Conservation (phyloP, 2,888 invertebrate genomes). For the Timema cristinae region DNA sequence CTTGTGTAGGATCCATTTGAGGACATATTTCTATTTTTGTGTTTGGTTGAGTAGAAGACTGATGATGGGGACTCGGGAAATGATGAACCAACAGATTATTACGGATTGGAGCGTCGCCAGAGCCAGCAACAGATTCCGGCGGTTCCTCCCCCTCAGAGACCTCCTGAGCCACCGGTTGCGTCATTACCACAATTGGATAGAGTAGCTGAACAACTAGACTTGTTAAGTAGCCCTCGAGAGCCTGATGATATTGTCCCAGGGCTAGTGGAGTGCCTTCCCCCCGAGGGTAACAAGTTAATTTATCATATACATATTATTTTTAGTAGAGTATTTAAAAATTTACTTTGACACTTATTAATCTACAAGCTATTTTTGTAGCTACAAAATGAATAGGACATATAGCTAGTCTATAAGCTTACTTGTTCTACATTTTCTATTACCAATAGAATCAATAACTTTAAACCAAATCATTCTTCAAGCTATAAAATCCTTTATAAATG, state of each 20-base stretch:
- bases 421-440: no score
- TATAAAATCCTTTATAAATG: no score
- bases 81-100: constrained; percentile 80
- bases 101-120: constrained; percentile 51
- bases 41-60: constrained; percentile 52
- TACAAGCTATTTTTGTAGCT: no score
- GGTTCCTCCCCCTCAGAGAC: constrained; percentile 20
- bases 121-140: constrained; percentile 41
- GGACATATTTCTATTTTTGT: background rate
- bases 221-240: constrained; percentile 56
- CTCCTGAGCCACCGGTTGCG: constrained; percentile 12
- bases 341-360: no score
- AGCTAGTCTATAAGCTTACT: no score
- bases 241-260: constrained; percentile 59
- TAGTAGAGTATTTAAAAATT: no score
- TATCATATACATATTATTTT: no score
- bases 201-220: constrained; percentile 58
- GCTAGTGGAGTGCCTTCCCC: constrained; percentile 65
- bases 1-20: no score
- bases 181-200: constrained; percentile 36
- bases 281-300: constrained; percentile 54
- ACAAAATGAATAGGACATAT: no score
- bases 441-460: no score
- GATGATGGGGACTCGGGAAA: constrained; percentile 93
- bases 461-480: no score